These are phyloP conservation scores for Drosophila austrosaltans DNA, from an alignment of 2,888 invertebrate species.

Conservation along the genomic window DNA sequence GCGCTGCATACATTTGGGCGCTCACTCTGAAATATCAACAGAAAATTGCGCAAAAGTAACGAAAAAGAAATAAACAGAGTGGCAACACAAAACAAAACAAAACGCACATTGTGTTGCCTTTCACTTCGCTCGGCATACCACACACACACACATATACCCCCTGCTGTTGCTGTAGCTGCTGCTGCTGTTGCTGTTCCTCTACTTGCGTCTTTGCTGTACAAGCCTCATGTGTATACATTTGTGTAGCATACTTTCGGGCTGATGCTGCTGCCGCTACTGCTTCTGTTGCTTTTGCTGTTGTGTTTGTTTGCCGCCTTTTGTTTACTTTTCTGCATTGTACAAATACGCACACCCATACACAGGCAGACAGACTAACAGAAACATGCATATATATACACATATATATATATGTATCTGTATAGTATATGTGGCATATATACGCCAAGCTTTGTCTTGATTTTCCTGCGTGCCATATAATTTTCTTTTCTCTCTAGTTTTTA, in stretches of 20 bases:
- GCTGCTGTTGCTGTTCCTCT: neutral
- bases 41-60: conserved; percentile 44
- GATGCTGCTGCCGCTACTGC: conserved; percentile 46
- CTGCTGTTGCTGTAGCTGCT: neutral
- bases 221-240: conserved; percentile 50
- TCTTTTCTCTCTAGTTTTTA: conserved; percentile 21
- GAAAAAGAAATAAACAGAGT: conserved; percentile 46
- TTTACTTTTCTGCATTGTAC: conserved; percentile 67
- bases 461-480: conserved; percentile 51
- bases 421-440: conserved; percentile 44
- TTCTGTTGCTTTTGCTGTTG: conserved; percentile 35
- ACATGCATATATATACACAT: conserved; percentile 1
- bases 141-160: neutral
- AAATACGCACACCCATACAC: conserved; percentile 43
- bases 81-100: conserved; percentile 27
- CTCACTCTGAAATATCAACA: conserved; percentile 49
- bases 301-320: conserved; percentile 57
- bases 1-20: conserved; percentile 17
- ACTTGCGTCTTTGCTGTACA: neutral
- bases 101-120: conserved; percentile 24
- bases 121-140: conserved; percentile 3
- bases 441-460: conserved; percentile 65
- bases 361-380: neutral
- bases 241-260: conserved; percentile 65
- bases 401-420: conserved; percentile 8